Conservation (phyloP, 2,888 invertebrate genomes). For the Dicyrtoma fusca region DNA sequence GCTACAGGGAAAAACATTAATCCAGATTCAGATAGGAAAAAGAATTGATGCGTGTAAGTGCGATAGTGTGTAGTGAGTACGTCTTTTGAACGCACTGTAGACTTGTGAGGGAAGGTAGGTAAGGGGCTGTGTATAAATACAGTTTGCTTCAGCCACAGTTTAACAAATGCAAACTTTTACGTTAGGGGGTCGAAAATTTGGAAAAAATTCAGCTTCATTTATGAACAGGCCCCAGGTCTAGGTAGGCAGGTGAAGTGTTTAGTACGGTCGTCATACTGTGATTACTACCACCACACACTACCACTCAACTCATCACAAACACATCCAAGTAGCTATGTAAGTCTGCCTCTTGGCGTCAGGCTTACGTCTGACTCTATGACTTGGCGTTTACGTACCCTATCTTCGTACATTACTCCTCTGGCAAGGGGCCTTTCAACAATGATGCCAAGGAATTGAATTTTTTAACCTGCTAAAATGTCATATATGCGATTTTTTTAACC, state of each 20-base stretch:
- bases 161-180: too few relatives aligned
- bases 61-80: constrained; percentile 12
- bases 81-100: too few relatives aligned
- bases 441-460: too few relatives aligned
- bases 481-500: too few relatives aligned
- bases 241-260: too few relatives aligned
- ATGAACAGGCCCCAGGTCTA: too few relatives aligned
- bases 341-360: not conserved
- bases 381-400: not conserved
- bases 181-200: too few relatives aligned
- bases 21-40: constrained; percentile 19
- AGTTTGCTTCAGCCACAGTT: too few relatives aligned
- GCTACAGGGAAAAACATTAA: constrained; percentile 22
- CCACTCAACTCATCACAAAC: constrained; percentile 27
- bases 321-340: not conserved
- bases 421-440: not conserved
- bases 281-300: constrained; percentile 26
- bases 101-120: not conserved
- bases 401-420: not conserved
- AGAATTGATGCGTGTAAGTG: constrained; percentile 18
- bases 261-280: not conserved
- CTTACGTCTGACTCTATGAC: not conserved
- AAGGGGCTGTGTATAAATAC: constrained; percentile 7
- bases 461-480: too few relatives aligned
- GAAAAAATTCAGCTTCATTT: too few relatives aligned